Evolutionary conservation across 2,113 vertebrate genomes (phyloP), one percentile per base, ranked within the genome.

Genomic region (Ascaphus truei): DNA sequence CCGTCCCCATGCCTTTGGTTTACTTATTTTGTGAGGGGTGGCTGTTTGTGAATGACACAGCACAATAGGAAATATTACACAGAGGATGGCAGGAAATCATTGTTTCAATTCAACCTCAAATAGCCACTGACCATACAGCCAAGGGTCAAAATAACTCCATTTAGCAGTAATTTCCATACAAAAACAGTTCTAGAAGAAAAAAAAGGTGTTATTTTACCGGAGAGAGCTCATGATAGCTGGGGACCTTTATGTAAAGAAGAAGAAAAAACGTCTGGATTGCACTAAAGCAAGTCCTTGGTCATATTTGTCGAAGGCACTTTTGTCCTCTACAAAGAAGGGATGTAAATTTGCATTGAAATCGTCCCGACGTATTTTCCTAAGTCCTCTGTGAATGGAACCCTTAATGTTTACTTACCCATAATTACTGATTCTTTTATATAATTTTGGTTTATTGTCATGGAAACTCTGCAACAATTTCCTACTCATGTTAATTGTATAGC

Each of bases 361-460:
- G 57, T 16, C 66, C 43, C 56, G 37, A 45, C 39, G 66, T 50
- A 58, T 68, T 59, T n/a, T 58, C 52, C 33, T 12, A 36, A 16
- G 18, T 58, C 33, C 41, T 39, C 56, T 16, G 18, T 37, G 43
- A 59, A 59, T 39, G 57, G 56, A 69, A 53, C 56, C 56, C 66
- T 69, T 69, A 60, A 60, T 69, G 66, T 69, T 69, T 69, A 69
- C 66, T 69, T 69, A 60, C 43, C 66, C 66, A 13, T 69, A 69
- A 69, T 69, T 69, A 69, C 66, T 11, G 66, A 69, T 69, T 69
- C 66, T 69, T 69, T 69, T 69, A 50, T 69, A 69, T 60, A 51
- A 69, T 69, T 69, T 69, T 39, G 43, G 56, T 58, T 69, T 69
- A 69, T 69, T 69, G 66, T 69, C 66, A 69, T 60, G 66, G 66